phyloP scores from a whole-genome alignment of 53 echinoderm and acorn worm genomes.

The Stichopus horrens region DNA sequence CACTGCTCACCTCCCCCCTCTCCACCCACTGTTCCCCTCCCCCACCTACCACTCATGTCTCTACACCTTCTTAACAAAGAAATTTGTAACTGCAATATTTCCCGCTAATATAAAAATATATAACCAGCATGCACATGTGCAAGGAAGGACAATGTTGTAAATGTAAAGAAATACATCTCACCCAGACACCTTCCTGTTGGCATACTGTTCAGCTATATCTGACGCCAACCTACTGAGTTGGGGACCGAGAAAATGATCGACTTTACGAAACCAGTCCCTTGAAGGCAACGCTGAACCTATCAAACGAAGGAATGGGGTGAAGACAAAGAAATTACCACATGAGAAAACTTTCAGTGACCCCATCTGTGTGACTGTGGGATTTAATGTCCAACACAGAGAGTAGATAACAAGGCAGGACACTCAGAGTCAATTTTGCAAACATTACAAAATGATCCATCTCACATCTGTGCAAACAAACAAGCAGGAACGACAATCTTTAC shows the following conservation, averaged over 20 bases:
- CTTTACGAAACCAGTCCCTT: constrained; percentile 85
- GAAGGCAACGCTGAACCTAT: constrained; percentile 48
- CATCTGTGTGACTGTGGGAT: background rate
- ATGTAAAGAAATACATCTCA: constrained; percentile 14
- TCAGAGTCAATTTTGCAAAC: background rate
- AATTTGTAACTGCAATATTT: too few species aligned
- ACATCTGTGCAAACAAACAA: background rate
- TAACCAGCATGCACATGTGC: too few species aligned
- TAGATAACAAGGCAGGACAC: too few species aligned
- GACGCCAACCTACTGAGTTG: constrained; percentile 92
- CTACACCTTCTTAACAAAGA: too few species aligned
- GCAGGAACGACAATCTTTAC: too few species aligned
- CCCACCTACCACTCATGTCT: too few species aligned
- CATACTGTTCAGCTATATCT: constrained; percentile 95
- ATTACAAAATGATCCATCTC: background rate
- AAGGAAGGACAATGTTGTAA: too few species aligned
- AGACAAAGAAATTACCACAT: background rate
- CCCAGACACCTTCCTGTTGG: constrained; percentile 79
- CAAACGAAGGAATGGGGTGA: background rate
- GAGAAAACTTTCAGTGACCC: too few species aligned
- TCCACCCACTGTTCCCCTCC: too few species aligned
- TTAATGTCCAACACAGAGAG: background rate
- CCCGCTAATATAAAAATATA: too few species aligned
- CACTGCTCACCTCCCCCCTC: too few species aligned
- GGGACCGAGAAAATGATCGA: constrained; percentile 87